These are phyloP conservation scores for Anas bahamensis DNA, from an alignment of 2,797 vertebrate genomes.

Conservation along the genomic window DNA sequence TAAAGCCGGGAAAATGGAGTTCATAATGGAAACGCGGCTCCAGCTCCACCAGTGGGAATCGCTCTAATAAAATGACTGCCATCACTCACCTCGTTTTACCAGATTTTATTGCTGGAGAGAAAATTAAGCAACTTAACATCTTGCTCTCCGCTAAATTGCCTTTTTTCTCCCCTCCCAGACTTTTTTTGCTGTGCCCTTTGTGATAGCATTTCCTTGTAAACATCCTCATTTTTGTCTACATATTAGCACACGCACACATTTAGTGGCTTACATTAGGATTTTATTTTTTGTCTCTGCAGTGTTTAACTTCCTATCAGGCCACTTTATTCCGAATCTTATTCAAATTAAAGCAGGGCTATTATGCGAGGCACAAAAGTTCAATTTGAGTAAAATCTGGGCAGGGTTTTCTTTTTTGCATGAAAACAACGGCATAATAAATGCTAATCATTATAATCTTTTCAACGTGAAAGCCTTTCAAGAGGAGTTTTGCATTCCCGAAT, in stretches of 20 bases:
- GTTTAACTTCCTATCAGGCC: background rate
- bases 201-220: constrained; percentile 29
- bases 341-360: constrained; percentile 25
- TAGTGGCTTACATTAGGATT: background rate
- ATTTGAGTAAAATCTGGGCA: background rate
- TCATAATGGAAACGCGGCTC: constrained; percentile 48
- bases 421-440: constrained; percentile 29
- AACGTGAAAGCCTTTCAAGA: background rate
- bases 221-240: background rate
- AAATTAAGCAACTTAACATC: constrained; percentile 74
- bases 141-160: constrained; percentile 56
- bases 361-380: constrained; percentile 12
- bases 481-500: background rate
- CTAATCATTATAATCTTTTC: constrained; percentile 40
- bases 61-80: constrained; percentile 28
- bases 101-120: constrained; percentile 54
- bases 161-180: background rate
- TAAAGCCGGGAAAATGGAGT: constrained; percentile 20
- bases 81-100: constrained; percentile 66
- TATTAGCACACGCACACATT: background rate
- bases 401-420: constrained; percentile 14
- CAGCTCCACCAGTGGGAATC: background rate
- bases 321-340: constrained; percentile 25
- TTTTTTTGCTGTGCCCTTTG: background rate
- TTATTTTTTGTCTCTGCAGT: background rate